phyloP scores from a whole-genome alignment of 2,888 invertebrate genomes.

The Monochamus alternatus region DNA sequence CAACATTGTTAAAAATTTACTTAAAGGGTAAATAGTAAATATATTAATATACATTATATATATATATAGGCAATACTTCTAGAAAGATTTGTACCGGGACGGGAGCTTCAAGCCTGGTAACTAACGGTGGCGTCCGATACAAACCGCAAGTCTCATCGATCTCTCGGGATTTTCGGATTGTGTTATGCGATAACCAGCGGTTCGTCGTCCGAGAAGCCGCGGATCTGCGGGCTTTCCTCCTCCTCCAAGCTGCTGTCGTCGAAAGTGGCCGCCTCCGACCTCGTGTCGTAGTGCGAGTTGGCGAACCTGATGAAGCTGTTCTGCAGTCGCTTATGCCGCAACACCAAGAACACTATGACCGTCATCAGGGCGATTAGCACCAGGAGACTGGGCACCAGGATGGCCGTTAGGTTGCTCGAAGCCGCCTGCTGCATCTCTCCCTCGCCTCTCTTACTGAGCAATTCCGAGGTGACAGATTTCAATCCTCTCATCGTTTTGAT shows the following conservation, averaged over 20 bases:
- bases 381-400: constrained; percentile 71
- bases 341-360: constrained; percentile 75
- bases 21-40: constrained; percentile 30
- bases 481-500: constrained; percentile 77
- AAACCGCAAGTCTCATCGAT: constrained; percentile 49
- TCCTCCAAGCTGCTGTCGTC: constrained; percentile 84
- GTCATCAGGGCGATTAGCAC: constrained; percentile 71
- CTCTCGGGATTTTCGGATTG: constrained; percentile 41
- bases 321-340: constrained; percentile 83
- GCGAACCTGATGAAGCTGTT: constrained; percentile 87
- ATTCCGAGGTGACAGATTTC: constrained; percentile 77
- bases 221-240: constrained; percentile 89
- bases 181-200: constrained; percentile 90
- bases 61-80: constrained; percentile 50
- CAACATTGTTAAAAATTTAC: constrained; percentile 47
- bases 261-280: constrained; percentile 90
- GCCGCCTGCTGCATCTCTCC: constrained; percentile 25
- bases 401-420: constrained; percentile 54
- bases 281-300: constrained; percentile 88
- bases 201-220: constrained; percentile 93
- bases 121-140: constrained; percentile 38
- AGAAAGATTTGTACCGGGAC: constrained; percentile 39
- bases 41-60: constrained; percentile 25
- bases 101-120: constrained; percentile 31
- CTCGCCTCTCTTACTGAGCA: constrained; percentile 66